Evolutionary conservation across 2,888 invertebrate genomes (phyloP), one percentile per base, ranked within the genome.

Genomic region (Polia nebulosa): DNA sequence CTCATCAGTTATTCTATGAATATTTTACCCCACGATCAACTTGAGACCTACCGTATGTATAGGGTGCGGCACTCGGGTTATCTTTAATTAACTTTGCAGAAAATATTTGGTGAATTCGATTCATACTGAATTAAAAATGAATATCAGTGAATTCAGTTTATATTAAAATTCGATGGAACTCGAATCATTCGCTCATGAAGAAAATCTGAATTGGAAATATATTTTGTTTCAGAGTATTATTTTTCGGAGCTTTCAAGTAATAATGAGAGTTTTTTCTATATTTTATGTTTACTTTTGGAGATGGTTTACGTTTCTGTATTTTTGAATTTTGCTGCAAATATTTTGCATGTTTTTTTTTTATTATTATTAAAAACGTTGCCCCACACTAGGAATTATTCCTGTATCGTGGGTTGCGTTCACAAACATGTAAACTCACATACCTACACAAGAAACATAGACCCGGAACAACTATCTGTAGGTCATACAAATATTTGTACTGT

Each of bases 1-100:
- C 70, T 74, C 57, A 79, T 84, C 69, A 69, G 57, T 74, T 84
- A 85, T 86, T 84, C 82, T 69, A 82, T 86, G 84, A 86, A 86
- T 84, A 85, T 78, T 77, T 84, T 67, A 78, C 56, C 27, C 52
- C 25, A 66, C 29, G 25, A 65, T 72, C 57, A 60, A 67, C 27
- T 72, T 70, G 67, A 63, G 55, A 52, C n/a, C 27, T 56, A 27
- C 47, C 29, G 36, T 39, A 51, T 53, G 47, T 55, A 53, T 44
- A 34, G 20, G 13, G 5, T n/a, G 25, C 25, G n/a, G 17, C 8
- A 27, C n/a, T 53, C 17, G 36, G 61, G 27, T 44, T 53, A 44
- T 60, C 11, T 56, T 36, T 79, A 79, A 78, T 74, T 79, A 74
- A 66, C 25, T 71, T 70, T 80, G 22, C 52, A 63, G 5, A 57